These are phyloP conservation scores for Torymus aiolomorphi DNA, from an alignment of 2,888 invertebrate species.

Conservation along the genomic window DNA sequence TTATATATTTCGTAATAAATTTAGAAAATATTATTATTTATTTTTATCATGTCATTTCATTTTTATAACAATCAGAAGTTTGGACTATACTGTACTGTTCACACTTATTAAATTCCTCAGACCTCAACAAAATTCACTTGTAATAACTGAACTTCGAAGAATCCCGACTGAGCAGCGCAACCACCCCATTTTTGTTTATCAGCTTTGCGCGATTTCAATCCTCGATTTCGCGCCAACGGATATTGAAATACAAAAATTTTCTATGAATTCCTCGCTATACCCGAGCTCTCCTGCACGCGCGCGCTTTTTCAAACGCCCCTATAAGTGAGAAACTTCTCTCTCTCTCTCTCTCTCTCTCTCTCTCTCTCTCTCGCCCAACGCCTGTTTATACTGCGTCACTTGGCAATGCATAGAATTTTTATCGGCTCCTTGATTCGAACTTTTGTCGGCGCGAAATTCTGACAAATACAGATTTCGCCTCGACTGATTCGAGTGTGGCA, in stretches of 20 bases:
- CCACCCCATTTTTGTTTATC: not conserved
- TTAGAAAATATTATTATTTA: too few species aligned
- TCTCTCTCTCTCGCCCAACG: slow-evolving; percentile 23
- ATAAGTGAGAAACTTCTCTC: slow-evolving; percentile 31
- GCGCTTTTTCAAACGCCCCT: slow-evolving; percentile 13
- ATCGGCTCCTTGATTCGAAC: slow-evolving; percentile 57
- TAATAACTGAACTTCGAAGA: too few species aligned
- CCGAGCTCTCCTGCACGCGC: not conserved
- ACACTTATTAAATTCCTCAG: too few species aligned
- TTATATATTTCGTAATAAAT: too few species aligned
- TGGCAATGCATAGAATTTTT: slow-evolving; percentile 59
- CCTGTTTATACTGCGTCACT: slow-evolving; percentile 56
- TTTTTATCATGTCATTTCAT: too few species aligned
- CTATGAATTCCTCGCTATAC: slow-evolving; percentile 4
- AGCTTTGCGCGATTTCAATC: not conserved
- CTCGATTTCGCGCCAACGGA: slow-evolving; percentile 1
- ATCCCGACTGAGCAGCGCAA: too few species aligned
- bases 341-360: slow-evolving; percentile 20
- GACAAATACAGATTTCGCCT: slow-evolving; percentile 52
- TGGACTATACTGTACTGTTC: too few species aligned
- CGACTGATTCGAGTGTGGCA: slow-evolving; percentile 14
- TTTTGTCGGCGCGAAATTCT: slow-evolving; percentile 55
- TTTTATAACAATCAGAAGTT: too few species aligned
- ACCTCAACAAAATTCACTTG: too few species aligned
- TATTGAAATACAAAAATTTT: slow-evolving; percentile 45